These are phyloP conservation scores for Popillia japonica DNA, from an alignment of 1,140 invertebrate species.

Conservation along the genomic window DNA sequence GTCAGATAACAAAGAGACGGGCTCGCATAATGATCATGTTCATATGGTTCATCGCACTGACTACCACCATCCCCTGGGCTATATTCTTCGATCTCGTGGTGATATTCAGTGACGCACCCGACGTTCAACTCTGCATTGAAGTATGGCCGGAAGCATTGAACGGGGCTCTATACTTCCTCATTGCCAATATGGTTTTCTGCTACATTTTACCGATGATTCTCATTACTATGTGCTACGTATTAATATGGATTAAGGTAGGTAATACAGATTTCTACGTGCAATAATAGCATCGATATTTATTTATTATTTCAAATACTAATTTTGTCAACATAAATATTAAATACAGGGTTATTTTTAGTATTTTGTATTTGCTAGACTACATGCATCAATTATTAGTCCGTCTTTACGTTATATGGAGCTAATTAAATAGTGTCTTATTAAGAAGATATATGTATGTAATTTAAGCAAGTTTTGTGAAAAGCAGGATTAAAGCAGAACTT, in stretches of 20 bases:
- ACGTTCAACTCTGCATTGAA: conserved; percentile 80
- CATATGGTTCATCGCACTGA: conserved; percentile 89
- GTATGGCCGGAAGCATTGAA: conserved; percentile 84
- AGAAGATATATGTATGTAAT: too few species aligned
- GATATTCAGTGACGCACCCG: conserved; percentile 74
- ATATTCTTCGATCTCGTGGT: conserved; percentile 87
- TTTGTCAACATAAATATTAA: too few species aligned
- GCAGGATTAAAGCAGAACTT: too few species aligned
- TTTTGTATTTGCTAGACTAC: too few species aligned
- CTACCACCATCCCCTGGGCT: conserved; percentile 87
- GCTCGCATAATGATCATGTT: conserved; percentile 87
- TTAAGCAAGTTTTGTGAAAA: too few species aligned
- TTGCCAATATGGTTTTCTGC: conserved; percentile 88
- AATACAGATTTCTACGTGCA: not conserved
- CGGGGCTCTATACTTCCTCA: conserved; percentile 85
- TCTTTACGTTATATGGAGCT: too few species aligned
- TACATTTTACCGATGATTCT: conserved; percentile 93
- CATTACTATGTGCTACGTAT: conserved; percentile 90
- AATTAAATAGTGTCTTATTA: too few species aligned
- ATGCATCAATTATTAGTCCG: too few species aligned
- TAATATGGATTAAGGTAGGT: conserved; percentile 86
- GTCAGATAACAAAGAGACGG: conserved; percentile 86
- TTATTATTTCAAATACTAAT: too few species aligned
- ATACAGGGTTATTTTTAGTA: too few species aligned
- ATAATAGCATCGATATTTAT: too few species aligned